Percentiles rank a stretch among this genome's conserved stretches.
Evolutionary conservation across 1,140 invertebrate genomes (phyloP).

Genomic region (Cyclina sinensis): DNA sequence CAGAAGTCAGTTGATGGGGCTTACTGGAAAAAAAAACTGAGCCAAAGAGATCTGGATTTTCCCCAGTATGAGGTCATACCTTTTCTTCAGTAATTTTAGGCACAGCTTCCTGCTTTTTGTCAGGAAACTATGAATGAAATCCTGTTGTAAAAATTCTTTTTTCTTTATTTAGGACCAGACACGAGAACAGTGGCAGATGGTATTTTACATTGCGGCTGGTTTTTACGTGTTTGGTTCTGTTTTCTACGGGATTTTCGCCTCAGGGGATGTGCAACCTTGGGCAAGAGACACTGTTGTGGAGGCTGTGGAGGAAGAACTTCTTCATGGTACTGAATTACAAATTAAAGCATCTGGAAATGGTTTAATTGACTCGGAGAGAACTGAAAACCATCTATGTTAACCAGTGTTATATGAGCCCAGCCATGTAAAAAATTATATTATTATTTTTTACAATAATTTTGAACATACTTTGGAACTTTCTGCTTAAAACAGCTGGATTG

Average conservation of each 20-base stretch:
- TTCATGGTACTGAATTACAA: constrained; percentile 42
- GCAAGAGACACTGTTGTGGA: constrained; percentile 21
- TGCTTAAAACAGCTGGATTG: no score
- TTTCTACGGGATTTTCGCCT: constrained; percentile 82
- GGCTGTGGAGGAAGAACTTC: neutral
- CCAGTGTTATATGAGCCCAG: no score
- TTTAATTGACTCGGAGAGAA: neutral
- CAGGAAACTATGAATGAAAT: no score
- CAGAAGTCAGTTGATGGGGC: no score
- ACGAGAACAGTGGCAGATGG: constrained; percentile 84
- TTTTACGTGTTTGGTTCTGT: constrained; percentile 83
- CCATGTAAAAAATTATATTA: no score
- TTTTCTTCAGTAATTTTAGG: no score
- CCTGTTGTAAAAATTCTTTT: neutral
- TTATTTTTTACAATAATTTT: no score
- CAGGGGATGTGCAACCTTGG: constrained; percentile 82
- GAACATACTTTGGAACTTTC: no score
- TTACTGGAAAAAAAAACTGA: no score
- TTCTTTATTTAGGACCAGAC: constrained; percentile 70
- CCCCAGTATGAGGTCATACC: no score
- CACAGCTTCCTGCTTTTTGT: no score
- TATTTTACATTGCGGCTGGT: constrained; percentile 84
- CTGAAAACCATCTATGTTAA: neutral
- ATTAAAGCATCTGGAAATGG: neutral
- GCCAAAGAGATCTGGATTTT: no score